These are phyloP conservation scores for Rapana venosa DNA, from an alignment of 2,888 invertebrate species.

Conservation along the genomic window DNA sequence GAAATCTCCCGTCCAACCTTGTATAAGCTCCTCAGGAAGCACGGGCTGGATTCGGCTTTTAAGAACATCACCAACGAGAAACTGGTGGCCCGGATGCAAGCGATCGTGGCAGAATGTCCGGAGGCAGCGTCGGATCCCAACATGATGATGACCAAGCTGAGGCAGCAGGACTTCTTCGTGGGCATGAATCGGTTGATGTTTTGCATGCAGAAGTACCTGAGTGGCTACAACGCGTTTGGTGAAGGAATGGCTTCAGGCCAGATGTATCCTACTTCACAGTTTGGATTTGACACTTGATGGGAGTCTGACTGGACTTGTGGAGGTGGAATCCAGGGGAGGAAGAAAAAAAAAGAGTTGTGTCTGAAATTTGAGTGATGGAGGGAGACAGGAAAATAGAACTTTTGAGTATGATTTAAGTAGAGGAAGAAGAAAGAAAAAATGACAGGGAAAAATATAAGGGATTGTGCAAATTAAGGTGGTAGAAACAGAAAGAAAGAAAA, in stretches of 20 bases:
- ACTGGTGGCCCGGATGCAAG: conserved; percentile 6
- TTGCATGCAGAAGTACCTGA: conserved; percentile 33
- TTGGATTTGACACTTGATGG: too few species aligned
- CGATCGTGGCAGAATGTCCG: conserved; percentile 27
- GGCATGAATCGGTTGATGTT: conserved; percentile 7
- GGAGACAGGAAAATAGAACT: too few species aligned
- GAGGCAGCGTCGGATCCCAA: conserved; percentile 23
- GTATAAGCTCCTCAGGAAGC: conserved; percentile 38
- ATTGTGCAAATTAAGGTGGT: too few species aligned
- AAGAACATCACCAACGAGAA: conserved; percentile 41
- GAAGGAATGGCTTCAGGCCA: not conserved
- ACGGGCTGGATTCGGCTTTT: conserved; percentile 41
- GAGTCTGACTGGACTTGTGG: too few species aligned
- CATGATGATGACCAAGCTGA: conserved; percentile 28
- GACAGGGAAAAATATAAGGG: too few species aligned
- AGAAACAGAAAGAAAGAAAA: too few species aligned
- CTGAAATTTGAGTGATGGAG: too few species aligned
- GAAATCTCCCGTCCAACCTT: conserved; percentile 39
- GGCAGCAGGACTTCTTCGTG: conserved; percentile 16
- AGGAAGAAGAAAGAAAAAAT: too few species aligned
- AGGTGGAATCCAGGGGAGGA: too few species aligned
- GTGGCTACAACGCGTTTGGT: not conserved
- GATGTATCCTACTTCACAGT: not conserved
- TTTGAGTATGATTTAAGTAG: too few species aligned
- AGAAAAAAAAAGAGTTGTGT: too few species aligned